Percentiles rank a stretch among this genome's conserved stretches.
phyloP scores from a whole-genome alignment of 2,113 vertebrate genomes.

The Solea senegalensis region DNA sequence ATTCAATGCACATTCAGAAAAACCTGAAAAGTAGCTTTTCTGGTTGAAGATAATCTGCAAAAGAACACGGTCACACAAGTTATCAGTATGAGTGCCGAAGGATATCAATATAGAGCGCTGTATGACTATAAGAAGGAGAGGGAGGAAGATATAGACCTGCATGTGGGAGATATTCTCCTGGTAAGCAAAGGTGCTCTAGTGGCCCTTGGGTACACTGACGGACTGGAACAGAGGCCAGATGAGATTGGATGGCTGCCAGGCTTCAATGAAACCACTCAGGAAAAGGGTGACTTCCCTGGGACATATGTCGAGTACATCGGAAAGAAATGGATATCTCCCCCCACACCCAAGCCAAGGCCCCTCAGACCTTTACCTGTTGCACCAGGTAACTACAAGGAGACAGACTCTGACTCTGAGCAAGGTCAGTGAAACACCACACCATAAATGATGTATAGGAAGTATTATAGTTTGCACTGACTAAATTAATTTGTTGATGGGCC shows the following conservation, averaged over 20 bases:
- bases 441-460: background rate
- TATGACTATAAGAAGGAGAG: constrained; percentile 97
- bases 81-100: constrained; percentile 92
- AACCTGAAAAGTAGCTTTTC: constrained; percentile 35
- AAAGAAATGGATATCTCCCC: constrained; percentile 93
- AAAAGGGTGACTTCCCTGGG: constrained; percentile 97
- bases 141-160: constrained; percentile 95
- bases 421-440: constrained; percentile 78
- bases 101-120: constrained; percentile 95
- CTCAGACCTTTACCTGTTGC: constrained; percentile 93
- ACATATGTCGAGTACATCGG: constrained; percentile 97
- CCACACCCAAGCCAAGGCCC: constrained; percentile 95
- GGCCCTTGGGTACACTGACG: constrained; percentile 90
- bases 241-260: constrained; percentile 97
- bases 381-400: constrained; percentile 85
- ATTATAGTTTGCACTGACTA: no score
- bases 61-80: constrained; percentile 48
- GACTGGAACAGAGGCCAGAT: constrained; percentile 91
- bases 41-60: constrained; percentile 13
- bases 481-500: no score
- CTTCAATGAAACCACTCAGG: constrained; percentile 95
- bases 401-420: constrained; percentile 90
- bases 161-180: constrained; percentile 90
- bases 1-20: constrained; percentile 18
- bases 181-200: constrained; percentile 93